These are phyloP conservation scores for Ricordea florida DNA, from an alignment of 92 coral and sea anemone genomes.

Conservation along the genomic window DNA sequence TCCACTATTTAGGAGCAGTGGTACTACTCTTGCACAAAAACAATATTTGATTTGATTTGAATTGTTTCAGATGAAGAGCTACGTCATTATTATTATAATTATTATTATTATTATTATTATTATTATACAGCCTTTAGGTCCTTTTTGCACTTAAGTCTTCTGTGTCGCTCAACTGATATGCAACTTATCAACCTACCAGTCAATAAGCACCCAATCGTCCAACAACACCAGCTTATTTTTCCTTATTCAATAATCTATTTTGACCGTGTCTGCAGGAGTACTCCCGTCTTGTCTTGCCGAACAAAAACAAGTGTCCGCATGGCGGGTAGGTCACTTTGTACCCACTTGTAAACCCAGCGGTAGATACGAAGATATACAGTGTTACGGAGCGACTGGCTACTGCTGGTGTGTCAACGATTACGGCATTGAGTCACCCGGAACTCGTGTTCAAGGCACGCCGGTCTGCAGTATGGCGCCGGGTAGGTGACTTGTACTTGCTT, in stretches of 20 bases:
- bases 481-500: not conserved
- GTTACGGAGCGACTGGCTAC: conserved; percentile 54
- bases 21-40: not conserved
- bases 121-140: too few species aligned
- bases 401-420: conserved; percentile 80
- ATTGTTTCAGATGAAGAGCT: too few species aligned
- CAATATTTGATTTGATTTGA: too few species aligned
- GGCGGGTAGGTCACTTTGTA: conserved; percentile 40
- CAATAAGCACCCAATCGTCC: not conserved
- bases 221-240: not conserved
- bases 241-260: not conserved
- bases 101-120: too few species aligned
- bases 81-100: too few species aligned
- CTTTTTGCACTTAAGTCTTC: too few species aligned
- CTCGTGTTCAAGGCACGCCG: conserved; percentile 69
- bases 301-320: conserved; percentile 9
- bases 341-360: conserved; percentile 69
- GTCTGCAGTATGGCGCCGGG: conserved; percentile 61
- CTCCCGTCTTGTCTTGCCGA: conserved; percentile 59
- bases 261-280: conserved; percentile 10
- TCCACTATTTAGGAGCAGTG: not conserved
- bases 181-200: too few species aligned
- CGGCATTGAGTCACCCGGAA: conserved; percentile 51
- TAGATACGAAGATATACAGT: conserved; percentile 59
- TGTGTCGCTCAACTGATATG: too few species aligned